phyloP scores from a whole-genome alignment of 2,113 vertebrate genomes.

The Plotosus lineatus region DNA sequence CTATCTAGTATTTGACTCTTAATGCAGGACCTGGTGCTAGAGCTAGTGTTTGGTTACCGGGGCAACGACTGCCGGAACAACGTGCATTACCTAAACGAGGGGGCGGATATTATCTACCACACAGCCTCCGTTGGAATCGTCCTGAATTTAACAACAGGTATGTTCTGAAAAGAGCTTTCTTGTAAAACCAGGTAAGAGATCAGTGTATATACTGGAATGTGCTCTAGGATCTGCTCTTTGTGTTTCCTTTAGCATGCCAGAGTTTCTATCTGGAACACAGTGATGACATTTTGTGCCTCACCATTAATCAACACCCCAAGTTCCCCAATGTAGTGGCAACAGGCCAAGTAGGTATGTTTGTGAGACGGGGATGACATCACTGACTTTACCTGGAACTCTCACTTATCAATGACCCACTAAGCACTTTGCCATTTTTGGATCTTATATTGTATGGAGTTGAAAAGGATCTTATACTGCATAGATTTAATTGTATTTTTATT shows the following conservation, averaged over 20 bases:
- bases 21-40: constrained; percentile 89
- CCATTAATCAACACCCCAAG: constrained; percentile 98
- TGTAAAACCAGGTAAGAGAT: not conserved
- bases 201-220: not conserved
- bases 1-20: constrained; percentile 57
- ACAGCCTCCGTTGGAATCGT: constrained; percentile 93
- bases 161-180: not conserved
- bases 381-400: not conserved
- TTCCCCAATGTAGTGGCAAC: constrained; percentile 99
- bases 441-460: too few species aligned
- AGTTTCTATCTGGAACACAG: constrained; percentile 98
- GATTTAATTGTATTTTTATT: not conserved
- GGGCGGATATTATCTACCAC: constrained; percentile 96
- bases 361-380: constrained; percentile 56
- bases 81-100: constrained; percentile 96
- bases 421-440: not conserved
- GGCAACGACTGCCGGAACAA: constrained; percentile 98
- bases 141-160: constrained; percentile 94
- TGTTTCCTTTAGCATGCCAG: constrained; percentile 81
- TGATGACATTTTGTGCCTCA: constrained; percentile 98
- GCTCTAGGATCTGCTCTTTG: constrained; percentile 28
- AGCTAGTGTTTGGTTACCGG: constrained; percentile 95
- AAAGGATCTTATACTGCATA: not conserved
- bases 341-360: constrained; percentile 99
- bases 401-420: not conserved